Evolutionary conservation across 2,113 vertebrate species (phyloP).

Genomic region (Sinocyclocheilus anophthalmus): DNA sequence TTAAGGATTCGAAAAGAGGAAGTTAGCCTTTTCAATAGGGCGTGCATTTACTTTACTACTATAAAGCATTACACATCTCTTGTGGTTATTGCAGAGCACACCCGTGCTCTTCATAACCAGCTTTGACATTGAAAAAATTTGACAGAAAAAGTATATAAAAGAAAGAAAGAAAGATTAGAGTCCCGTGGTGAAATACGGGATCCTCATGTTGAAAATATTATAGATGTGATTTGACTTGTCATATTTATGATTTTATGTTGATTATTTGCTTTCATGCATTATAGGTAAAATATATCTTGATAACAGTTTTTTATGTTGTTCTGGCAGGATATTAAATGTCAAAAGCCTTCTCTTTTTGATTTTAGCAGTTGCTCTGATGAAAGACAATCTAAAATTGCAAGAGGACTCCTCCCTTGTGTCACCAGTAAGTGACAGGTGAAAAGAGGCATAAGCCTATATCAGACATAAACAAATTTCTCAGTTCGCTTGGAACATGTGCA

Average conservation of each 20-base stretch:
- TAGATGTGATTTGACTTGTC: background rate
- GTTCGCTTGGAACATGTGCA: background rate
- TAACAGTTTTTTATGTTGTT: no score
- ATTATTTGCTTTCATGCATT: background rate
- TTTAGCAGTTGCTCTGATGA: background rate
- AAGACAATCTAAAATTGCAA: background rate
- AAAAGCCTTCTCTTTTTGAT: background rate
- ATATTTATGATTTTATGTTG: background rate
- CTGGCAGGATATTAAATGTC: no score
- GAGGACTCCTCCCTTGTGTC: background rate
- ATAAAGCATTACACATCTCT: background rate
- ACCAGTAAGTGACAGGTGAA: background rate
- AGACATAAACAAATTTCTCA: background rate
- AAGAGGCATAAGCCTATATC: background rate
- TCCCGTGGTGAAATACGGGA: background rate
- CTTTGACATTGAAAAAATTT: background rate
- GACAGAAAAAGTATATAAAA: no score
- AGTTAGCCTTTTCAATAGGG: background rate
- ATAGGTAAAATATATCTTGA: background rate
- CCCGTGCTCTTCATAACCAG: background rate
- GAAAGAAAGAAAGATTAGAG: background rate
- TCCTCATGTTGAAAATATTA: background rate
- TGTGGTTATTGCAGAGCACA: background rate
- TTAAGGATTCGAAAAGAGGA: conserved; percentile 38
- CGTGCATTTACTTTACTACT: background rate